Percentiles rank a stretch among this genome's conserved stretches.
phyloP scores from a whole-genome alignment of 2,113 vertebrate genomes.

The Cheirogaleus medius region DNA sequence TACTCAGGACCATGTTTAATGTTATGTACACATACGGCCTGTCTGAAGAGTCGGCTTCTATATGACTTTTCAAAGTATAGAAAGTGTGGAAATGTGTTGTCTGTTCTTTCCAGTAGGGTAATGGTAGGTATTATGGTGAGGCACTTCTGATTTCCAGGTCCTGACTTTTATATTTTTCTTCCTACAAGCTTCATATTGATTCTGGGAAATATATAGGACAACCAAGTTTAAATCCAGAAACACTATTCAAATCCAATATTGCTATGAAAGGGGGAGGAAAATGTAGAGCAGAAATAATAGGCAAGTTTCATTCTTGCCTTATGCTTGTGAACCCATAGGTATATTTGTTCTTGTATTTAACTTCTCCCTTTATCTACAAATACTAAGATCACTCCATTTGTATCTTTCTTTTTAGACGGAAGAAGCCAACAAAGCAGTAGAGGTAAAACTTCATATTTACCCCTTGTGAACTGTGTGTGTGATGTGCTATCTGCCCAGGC shows the following conservation, averaged over 20 bases:
- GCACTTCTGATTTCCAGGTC: not conserved
- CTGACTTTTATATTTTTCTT: not conserved
- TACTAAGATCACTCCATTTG: not conserved
- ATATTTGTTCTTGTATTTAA: not conserved
- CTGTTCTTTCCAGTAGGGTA: not conserved
- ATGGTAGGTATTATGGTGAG: not conserved
- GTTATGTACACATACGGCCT: not conserved
- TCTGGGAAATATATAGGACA: not conserved
- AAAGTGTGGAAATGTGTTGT: not conserved
- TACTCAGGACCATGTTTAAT: not conserved
- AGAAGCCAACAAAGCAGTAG: slow-evolving; percentile 82
- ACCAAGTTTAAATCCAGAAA: not conserved
- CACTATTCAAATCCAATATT: not conserved
- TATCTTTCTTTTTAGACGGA: slow-evolving; percentile 79
- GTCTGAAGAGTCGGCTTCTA: not conserved
- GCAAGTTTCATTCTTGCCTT: not conserved
- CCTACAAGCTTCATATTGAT: not conserved
- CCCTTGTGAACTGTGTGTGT: not conserved
- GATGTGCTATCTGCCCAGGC: not conserved
- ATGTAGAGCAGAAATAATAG: not conserved
- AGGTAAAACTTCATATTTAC: slow-evolving; percentile 70
- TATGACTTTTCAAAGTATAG: not conserved
- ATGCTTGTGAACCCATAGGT: not conserved
- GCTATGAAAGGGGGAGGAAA: not conserved
- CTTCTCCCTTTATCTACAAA: not conserved